Percentiles rank a stretch among this genome's conserved stretches.
Conservation (phyloP, 2,797 vertebrate species). For the Leuciscus waleckii region DNA sequence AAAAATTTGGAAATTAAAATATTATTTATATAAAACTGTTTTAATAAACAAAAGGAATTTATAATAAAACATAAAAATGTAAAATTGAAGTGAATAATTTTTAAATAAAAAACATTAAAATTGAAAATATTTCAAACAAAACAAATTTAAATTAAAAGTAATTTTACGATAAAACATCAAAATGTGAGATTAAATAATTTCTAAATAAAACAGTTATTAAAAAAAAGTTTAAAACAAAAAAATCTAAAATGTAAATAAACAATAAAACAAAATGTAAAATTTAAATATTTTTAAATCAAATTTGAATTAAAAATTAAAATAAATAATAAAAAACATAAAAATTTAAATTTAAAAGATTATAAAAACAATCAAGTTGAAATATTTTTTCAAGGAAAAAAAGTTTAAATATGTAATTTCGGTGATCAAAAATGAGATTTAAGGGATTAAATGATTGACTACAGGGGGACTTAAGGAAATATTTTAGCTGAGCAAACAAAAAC, state of each 20-base stretch:
- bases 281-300: no score
- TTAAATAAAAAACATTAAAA: not conserved
- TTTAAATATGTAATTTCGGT: no score
- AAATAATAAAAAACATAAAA: not conserved
- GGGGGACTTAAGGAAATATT: not conserved
- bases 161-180: not conserved
- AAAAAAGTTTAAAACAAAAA: no score
- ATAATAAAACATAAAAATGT: not conserved
- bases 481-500: not conserved
- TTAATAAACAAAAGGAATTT: not conserved
- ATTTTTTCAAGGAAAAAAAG: no score
- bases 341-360: not conserved
- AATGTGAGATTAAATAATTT: not conserved
- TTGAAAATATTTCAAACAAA: not conserved
- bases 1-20: not conserved
- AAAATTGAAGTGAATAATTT: not conserved
- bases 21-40: no score
- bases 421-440: no score
- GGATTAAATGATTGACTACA: no score
- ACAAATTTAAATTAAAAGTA: not conserved
- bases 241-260: no score
- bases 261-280: not conserved
- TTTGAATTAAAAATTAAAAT: not conserved
- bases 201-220: no score
- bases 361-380: not conserved